phyloP scores from a whole-genome alignment of 2,888 invertebrate genomes.

The Lottia gigantea region DNA sequence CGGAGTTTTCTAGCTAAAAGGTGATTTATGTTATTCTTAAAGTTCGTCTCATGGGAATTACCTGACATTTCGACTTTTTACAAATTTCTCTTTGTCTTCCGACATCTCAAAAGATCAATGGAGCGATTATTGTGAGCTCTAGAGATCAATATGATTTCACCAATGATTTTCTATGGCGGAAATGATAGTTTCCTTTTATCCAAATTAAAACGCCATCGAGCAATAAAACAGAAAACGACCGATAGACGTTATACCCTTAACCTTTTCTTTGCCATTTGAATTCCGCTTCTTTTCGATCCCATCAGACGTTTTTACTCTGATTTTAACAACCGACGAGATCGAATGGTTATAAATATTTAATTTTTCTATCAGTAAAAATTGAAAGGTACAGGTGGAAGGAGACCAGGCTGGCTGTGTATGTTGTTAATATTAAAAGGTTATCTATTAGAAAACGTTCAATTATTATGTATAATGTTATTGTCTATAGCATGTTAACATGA shows the following conservation, averaged over 20 bases:
- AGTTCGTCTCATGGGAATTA: not conserved
- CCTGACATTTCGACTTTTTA: constrained; percentile 8
- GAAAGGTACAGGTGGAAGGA: constrained; percentile 23
- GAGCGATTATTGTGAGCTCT: constrained; percentile 3
- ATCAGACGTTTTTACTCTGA: constrained; percentile 5
- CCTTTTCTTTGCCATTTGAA: constrained; percentile 23
- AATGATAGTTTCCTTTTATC: constrained; percentile 25
- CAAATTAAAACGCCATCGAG: constrained; percentile 4
- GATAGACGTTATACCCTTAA: constrained; percentile 3
- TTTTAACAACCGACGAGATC: constrained; percentile 10
- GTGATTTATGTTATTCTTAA: constrained; percentile 8
- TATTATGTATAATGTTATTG: no score
- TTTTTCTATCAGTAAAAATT: constrained; percentile 24
- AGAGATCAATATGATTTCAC: constrained; percentile 8
- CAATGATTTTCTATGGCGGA: constrained; percentile 15
- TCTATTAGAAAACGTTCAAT: not conserved
- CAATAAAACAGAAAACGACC: not conserved
- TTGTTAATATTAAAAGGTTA: constrained; percentile 3
- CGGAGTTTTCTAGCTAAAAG: not conserved
- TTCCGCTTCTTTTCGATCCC: constrained; percentile 17
- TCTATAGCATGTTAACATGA: no score
- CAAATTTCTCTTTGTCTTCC: constrained; percentile 8
- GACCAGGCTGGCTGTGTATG: no score
- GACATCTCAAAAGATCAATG: constrained; percentile 11
- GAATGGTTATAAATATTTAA: constrained; percentile 24